Evolutionary conservation across 2,113 vertebrate genomes (phyloP), one percentile per base, ranked within the genome.

Genomic region (Promerops cafer): DNA sequence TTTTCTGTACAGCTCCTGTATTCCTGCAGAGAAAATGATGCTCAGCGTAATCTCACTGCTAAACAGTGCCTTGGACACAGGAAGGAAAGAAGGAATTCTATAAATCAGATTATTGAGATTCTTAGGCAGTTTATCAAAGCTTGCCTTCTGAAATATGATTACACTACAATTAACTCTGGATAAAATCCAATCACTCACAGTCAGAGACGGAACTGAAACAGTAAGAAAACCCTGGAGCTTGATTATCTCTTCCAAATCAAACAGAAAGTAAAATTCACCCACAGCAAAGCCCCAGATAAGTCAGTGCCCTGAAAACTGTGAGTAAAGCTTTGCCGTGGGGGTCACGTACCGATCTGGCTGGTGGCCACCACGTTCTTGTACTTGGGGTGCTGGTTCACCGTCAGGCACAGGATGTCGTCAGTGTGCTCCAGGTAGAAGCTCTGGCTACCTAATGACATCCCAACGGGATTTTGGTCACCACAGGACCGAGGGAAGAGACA

Each of bases 351-450:
- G 52, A 99, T 99, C 98, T 99, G 99, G 81, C 99, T 99, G 22
- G 99, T 99, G 63, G 99, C 99, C 86, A 99, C 99, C 93, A 99
- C 75, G 35, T 99, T 99, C 75, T 99, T 99, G 97, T 99, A 99
- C 94, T 99, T 99, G 30, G 99, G 99, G 83, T 99, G 99, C 83
- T 99, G 99, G 89, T 99, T 99, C 97, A 99, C 99, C 0, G 99
- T 99, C 93, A 99, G 98, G 95, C 99, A 99, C 45, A 99, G 99
- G 96, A 99, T 99, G 97, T 99, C 99, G 13, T 99, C 99, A 0
- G 99, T 99, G 96, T 99, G 99, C 85, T 99, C 99, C 97, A 99
- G 97, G 97, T 99, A 99, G 98, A 99, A 99, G 82, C 98, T 99
- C 97, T 99, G 99, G 50, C 98, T 98, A 69, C 99, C 99, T 99